Conservation (phyloP, 2,797 vertebrate genomes). For the Emys orbicularis region DNA sequence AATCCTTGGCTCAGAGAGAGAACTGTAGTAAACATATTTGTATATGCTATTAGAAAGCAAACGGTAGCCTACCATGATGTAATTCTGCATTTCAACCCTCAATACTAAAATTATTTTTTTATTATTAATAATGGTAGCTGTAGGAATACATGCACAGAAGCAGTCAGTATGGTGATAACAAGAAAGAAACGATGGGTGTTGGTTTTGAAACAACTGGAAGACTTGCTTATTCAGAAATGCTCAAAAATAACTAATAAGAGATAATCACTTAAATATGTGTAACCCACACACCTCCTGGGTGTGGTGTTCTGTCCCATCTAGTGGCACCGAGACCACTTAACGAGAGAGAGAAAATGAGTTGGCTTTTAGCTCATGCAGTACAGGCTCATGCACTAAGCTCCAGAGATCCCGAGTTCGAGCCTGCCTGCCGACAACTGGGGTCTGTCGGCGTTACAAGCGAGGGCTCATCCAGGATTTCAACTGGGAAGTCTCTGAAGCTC, state of each 20-base stretch:
- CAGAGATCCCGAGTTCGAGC: too few relatives aligned
- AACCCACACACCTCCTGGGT: too few relatives aligned
- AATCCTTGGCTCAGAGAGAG: slow-evolving; percentile 14
- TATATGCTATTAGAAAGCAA: slow-evolving; percentile 27
- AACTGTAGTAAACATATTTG: background rate
- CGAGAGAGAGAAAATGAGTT: too few relatives aligned
- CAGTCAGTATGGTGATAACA: background rate
- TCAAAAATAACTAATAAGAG: slow-evolving; percentile 44
- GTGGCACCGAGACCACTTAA: too few relatives aligned
- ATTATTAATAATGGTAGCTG: background rate
- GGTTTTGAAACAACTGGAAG: slow-evolving; percentile 29
- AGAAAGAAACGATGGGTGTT: slow-evolving; percentile 10
- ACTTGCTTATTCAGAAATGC: slow-evolving; percentile 13
- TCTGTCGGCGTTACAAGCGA: too few relatives aligned
- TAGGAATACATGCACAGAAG: background rate
- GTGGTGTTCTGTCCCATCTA: too few relatives aligned
- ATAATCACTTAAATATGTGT: slow-evolving; percentile 26
- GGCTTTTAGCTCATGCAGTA: too few relatives aligned
- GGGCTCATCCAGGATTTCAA: too few relatives aligned
- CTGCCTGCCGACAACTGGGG: too few relatives aligned
- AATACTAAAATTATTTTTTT: background rate
- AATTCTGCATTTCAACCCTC: slow-evolving; percentile 35
- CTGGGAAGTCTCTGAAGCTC: too few relatives aligned
- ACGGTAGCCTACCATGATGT: background rate
- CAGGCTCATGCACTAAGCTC: too few relatives aligned